phyloP scores from a whole-genome alignment of 2,113 vertebrate species.

The Delphinapterus leucas region DNA sequence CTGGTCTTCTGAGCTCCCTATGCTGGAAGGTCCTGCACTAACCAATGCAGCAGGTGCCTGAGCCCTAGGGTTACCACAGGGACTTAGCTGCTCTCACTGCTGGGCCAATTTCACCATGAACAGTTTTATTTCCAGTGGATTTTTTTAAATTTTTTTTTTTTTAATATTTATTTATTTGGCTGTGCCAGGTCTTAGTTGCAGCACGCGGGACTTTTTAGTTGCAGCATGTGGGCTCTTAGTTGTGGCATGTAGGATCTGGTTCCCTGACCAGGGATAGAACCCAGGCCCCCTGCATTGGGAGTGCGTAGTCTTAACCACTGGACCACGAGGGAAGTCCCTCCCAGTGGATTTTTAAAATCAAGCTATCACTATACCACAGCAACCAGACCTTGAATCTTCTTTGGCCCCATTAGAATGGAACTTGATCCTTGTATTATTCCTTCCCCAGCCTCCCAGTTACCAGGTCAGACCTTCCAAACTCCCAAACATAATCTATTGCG shows the following conservation, averaged over 20 bases:
- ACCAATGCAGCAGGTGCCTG: not conserved
- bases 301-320: too few species aligned
- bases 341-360: conserved; percentile 3
- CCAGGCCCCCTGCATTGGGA: too few species aligned
- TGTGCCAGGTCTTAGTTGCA: too few species aligned
- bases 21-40: not conserved
- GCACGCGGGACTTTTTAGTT: too few species aligned
- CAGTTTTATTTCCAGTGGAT: not conserved
- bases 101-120: not conserved
- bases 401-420: not conserved
- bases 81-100: not conserved
- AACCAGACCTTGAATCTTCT: not conserved
- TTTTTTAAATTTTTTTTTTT: not conserved
- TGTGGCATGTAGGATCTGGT: too few species aligned
- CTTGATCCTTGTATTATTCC: not conserved
- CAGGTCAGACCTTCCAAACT: not conserved
- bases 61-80: not conserved
- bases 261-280: too few species aligned
- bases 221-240: too few species aligned
- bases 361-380: not conserved
- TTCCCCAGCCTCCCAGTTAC: not conserved
- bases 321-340: not conserved
- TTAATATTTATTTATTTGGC: too few species aligned
- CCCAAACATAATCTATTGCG: not conserved
- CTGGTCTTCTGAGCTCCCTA: not conserved